Conservation (phyloP, 1,140 invertebrate genomes). For the Papilio xuthus region DNA sequence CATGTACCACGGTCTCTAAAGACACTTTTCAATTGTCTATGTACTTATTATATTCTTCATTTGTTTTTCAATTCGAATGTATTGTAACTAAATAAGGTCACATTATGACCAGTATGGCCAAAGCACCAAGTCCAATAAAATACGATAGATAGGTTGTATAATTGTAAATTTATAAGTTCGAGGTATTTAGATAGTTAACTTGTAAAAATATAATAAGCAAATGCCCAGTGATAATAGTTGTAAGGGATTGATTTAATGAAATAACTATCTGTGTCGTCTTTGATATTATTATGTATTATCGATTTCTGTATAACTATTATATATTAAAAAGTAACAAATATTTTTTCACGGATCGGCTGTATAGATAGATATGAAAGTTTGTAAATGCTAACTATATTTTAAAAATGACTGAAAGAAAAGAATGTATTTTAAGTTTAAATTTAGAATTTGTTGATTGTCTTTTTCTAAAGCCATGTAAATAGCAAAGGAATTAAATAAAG, state of each 20-base stretch:
- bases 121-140: slow-evolving; percentile 75
- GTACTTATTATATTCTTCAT: slow-evolving; percentile 29
- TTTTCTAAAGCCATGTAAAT: slow-evolving; percentile 78
- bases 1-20: background rate
- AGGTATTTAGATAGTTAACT: slow-evolving; percentile 55
- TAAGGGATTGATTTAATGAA: slow-evolving; percentile 71
- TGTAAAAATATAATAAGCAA: slow-evolving; percentile 72
- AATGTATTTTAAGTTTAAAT: slow-evolving; percentile 74
- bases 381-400: slow-evolving; percentile 55
- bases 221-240: slow-evolving; percentile 78
- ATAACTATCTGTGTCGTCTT: slow-evolving; percentile 62
- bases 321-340: slow-evolving; percentile 65
- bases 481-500: slow-evolving; percentile 66
- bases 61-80: slow-evolving; percentile 32
- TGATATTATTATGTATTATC: slow-evolving; percentile 67
- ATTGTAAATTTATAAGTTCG: slow-evolving; percentile 66
- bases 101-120: slow-evolving; percentile 67
- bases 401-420: slow-evolving; percentile 73
- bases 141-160: slow-evolving; percentile 73
- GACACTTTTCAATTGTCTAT: slow-evolving; percentile 28
- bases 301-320: slow-evolving; percentile 60
- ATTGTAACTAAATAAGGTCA: slow-evolving; percentile 42
- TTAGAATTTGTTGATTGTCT: slow-evolving; percentile 73
- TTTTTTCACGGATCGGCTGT: slow-evolving; percentile 72
- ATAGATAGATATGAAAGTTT: slow-evolving; percentile 61